Conservation (phyloP, 2,888 invertebrate species). For the Thecocarcelia acutangulata region DNA sequence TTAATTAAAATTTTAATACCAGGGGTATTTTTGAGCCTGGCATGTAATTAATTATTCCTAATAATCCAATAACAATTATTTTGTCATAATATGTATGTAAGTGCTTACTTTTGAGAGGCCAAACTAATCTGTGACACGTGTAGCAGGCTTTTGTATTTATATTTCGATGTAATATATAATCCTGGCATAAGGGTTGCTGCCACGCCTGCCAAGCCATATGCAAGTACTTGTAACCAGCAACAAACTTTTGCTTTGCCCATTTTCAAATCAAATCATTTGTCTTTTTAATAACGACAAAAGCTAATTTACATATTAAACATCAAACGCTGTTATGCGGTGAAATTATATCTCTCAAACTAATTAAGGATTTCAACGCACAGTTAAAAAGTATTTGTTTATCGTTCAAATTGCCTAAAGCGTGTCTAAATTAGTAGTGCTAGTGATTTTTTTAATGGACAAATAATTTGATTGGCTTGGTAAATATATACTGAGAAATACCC, state of each 20-base stretch:
- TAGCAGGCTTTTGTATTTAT: conserved; percentile 15
- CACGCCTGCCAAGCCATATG: not conserved
- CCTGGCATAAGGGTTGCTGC: conserved; percentile 50
- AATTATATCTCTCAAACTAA: not conserved
- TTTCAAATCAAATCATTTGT: conserved; percentile 37
- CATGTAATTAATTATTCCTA: too few relatives aligned
- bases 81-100: not conserved
- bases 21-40: too few relatives aligned
- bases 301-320: conserved; percentile 55
- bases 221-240: not conserved
- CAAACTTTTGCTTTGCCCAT: not conserved
- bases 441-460: too few relatives aligned
- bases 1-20: too few relatives aligned
- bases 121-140: too few relatives aligned
- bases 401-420: not conserved
- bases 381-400: not conserved
- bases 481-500: too few relatives aligned
- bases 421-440: too few relatives aligned
- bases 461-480: too few relatives aligned
- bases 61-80: too few relatives aligned
- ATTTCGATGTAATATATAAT: conserved; percentile 9
- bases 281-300: conserved; percentile 39
- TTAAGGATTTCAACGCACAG: not conserved
- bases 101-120: not conserved
- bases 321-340: conserved; percentile 34